Conservation (phyloP, 2,797 vertebrate species). For the Sebastes kiyomatsui region DNA sequence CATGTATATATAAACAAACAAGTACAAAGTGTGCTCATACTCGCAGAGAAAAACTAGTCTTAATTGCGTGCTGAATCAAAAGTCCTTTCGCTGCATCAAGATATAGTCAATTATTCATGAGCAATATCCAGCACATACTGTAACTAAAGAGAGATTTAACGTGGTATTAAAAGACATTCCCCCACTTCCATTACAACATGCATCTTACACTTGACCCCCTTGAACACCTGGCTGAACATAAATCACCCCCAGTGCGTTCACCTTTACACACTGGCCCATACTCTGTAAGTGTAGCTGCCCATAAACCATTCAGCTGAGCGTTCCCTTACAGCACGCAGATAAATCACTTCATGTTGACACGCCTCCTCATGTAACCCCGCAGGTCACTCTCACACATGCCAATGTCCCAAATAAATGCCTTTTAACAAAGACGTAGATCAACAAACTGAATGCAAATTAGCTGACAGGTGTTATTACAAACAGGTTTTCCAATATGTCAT, state of each 20-base stretch:
- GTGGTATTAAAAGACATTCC: slow-evolving; percentile 28
- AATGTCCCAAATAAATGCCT: background rate
- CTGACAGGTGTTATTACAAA: background rate
- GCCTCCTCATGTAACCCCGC: slow-evolving; percentile 27
- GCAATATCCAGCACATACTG: slow-evolving; percentile 10
- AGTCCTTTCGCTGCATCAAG: slow-evolving; percentile 26
- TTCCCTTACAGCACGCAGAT: slow-evolving; percentile 42
- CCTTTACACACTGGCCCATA: slow-evolving; percentile 56
- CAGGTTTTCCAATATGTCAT: background rate
- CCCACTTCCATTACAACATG: slow-evolving; percentile 19
- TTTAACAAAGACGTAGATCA: background rate
- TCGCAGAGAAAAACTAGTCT: background rate
- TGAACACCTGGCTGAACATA: slow-evolving; percentile 45
- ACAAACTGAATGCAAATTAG: background rate
- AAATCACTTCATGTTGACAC: slow-evolving; percentile 56
- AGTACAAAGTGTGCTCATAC: background rate
- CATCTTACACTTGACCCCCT: slow-evolving; percentile 48
- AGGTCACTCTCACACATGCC: slow-evolving; percentile 32
- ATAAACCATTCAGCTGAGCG: slow-evolving; percentile 67
- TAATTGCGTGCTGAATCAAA: slow-evolving; percentile 41
- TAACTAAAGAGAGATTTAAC: slow-evolving; percentile 27
- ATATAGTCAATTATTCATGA: slow-evolving; percentile 42
- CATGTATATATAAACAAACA: slow-evolving; percentile 40
- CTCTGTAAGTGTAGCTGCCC: slow-evolving; percentile 61
- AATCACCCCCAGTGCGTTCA: slow-evolving; percentile 49